These are phyloP conservation scores for Ochlodes sylvanus DNA, from an alignment of 2,888 invertebrate genomes.

Conservation along the genomic window DNA sequence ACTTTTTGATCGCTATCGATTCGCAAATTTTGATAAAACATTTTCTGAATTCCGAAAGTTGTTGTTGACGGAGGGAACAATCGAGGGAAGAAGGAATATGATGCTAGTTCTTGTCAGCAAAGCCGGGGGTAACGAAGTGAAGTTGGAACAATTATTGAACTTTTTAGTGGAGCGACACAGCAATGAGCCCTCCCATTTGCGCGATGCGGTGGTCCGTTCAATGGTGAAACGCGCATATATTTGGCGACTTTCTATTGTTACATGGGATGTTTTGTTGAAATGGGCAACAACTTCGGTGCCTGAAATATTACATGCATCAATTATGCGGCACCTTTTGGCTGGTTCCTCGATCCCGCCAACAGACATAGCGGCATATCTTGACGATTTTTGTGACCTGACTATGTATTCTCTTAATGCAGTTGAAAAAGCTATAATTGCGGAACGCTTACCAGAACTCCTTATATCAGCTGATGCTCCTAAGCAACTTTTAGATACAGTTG, in stretches of 20 bases:
- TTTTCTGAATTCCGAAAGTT: conserved; percentile 58
- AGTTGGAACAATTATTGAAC: conserved; percentile 55
- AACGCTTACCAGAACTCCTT: conserved; percentile 49
- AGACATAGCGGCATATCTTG: conserved; percentile 53
- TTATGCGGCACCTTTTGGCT: conserved; percentile 57
- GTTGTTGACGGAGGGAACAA: conserved; percentile 54
- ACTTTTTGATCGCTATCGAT: conserved; percentile 64
- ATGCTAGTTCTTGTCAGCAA: conserved; percentile 71
- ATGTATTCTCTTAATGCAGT: conserved; percentile 54
- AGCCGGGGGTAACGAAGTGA: conserved; percentile 57
- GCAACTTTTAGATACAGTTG: conserved; percentile 53
- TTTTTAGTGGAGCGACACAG: conserved; percentile 53
- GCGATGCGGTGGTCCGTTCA: conserved; percentile 66
- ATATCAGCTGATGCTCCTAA: conserved; percentile 45
- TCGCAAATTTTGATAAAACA: conserved; percentile 58
- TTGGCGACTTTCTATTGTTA: conserved; percentile 61
- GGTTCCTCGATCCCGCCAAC: conserved; percentile 43
- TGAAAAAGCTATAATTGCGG: conserved; percentile 52
- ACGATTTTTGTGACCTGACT: conserved; percentile 55
- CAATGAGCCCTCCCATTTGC: conserved; percentile 63
- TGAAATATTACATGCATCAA: conserved; percentile 66
- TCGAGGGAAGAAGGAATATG: conserved; percentile 63
- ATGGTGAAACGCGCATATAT: conserved; percentile 61
- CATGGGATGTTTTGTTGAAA: conserved; percentile 61
- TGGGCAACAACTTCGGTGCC: conserved; percentile 57